Evolutionary conservation across 2,113 vertebrate species (phyloP), one percentile per base, ranked within the genome.

Genomic region (Thunnus thynnus): DNA sequence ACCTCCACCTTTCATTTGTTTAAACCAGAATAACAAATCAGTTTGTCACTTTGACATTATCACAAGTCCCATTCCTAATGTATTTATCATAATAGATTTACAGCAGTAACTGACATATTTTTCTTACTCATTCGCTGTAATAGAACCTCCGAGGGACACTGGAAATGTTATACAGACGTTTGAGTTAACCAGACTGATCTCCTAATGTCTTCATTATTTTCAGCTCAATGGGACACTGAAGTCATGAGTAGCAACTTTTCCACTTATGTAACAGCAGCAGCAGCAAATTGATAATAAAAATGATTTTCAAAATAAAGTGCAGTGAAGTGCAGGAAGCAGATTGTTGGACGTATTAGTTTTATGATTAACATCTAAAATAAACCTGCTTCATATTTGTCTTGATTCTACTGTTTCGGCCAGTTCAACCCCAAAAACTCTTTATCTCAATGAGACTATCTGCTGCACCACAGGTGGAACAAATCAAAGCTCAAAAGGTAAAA

Each of bases 331-430:
- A 66, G 12, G 52, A 32, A 27, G 36, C 46, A 36, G 48, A 32
- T 7, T 16, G 52, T 3, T 41, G 10, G 41, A 22, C 2, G 2
- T 27, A 4, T 27, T 14, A 32, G 6, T 55, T 65, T 68, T 7
- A 57, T 75, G 52, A 13, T 16, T 18, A 20, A n/a, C 20, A 51
- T 47, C 17, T 44, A 58, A 70, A 58, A 54, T 3, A 70, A 44
- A 72, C 46, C 7, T 70, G 36, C 20, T 61, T 25, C 12, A 13
- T 64, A 20, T 73, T 76, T 55, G 32, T 62, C 27, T 10, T 20
- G 1, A 11, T 48, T 51, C 27, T 56, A 3, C 16, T 36, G 17
- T n/a, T 46, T 3, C 61, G 56, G 20, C 13, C 60, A 17, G 56
- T 46, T 55, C 25, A 63, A 46, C 4, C 18, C 22, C 13, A 44